Percentiles rank a stretch among this genome's conserved stretches.
These are phyloP conservation scores for Gymnothorax javanicus DNA, from an alignment of 2,797 vertebrate species.

Conservation along the genomic window DNA sequence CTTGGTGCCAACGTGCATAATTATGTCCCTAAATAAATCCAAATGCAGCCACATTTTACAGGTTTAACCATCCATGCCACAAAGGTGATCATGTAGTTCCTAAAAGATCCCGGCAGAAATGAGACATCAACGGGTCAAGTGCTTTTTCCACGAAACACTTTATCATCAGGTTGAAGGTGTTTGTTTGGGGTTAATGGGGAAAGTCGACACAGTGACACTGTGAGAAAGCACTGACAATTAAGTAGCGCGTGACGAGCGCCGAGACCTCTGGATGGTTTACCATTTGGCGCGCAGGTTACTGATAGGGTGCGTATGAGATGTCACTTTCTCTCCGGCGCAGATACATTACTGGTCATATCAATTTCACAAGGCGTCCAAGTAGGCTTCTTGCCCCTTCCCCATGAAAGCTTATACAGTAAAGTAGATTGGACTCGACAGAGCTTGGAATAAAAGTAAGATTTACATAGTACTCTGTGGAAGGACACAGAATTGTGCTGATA, in stretches of 20 bases:
- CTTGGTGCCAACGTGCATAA: background rate
- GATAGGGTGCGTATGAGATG: background rate
- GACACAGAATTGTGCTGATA: too few relatives aligned
- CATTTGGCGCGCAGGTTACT: background rate
- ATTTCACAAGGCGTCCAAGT: background rate
- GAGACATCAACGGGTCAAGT: too few relatives aligned
- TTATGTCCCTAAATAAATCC: background rate
- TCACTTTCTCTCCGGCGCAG: slow-evolving; percentile 7
- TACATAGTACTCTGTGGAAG: too few relatives aligned
- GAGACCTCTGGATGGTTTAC: background rate
- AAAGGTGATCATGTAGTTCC: background rate
- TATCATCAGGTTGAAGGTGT: background rate
- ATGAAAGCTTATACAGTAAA: background rate
- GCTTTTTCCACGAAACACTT: too few relatives aligned
- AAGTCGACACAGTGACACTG: background rate
- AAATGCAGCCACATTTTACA: background rate
- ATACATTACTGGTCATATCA: background rate
- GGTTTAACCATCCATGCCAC: background rate
- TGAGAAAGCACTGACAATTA: background rate
- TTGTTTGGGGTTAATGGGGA: background rate
- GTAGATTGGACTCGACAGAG: background rate
- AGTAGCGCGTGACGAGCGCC: background rate
- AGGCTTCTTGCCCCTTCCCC: background rate
- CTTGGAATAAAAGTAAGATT: background rate
- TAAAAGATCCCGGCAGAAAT: too few relatives aligned